Conservation (phyloP, 2,113 vertebrate genomes). For the Craseonycteris thonglongyai region DNA sequence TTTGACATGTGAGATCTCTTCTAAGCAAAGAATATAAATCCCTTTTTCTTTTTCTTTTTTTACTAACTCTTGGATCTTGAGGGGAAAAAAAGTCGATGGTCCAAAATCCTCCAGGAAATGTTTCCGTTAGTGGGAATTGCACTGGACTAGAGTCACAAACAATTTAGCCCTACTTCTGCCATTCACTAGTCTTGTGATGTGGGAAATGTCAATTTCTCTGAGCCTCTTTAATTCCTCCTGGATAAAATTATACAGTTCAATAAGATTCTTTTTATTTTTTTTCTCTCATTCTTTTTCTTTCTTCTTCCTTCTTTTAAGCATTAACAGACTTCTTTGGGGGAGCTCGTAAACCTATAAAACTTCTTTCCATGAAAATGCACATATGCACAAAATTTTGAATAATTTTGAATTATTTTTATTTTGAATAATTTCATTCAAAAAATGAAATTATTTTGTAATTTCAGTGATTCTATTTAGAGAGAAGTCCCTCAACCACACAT, state of each 20-base stretch:
- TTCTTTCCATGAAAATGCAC: background rate
- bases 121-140: background rate
- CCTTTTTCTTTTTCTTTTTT: background rate
- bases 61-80: background rate
- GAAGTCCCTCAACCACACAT: fast-evolving
- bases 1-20: background rate
- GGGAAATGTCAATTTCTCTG: background rate
- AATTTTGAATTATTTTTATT: too few relatives aligned
- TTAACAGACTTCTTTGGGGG: background rate
- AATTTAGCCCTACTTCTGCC: background rate
- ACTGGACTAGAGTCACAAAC: background rate
- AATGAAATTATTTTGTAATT: too few relatives aligned
- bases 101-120: background rate
- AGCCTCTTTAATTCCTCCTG: background rate
- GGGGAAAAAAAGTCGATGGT: background rate
- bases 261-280: background rate
- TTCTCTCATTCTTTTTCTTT: background rate
- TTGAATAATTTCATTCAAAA: too few relatives aligned
- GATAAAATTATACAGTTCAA: background rate
- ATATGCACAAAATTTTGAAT: background rate
- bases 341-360: background rate
- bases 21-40: background rate
- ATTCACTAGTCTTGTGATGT: background rate
- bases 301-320: background rate
- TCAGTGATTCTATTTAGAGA: background rate